A percentile compares a stretch with the other conserved stretches of the same genome.
phyloP scores from a whole-genome alignment of 2,797 vertebrate genomes.

The Neosilurus mollespiculum region DNA sequence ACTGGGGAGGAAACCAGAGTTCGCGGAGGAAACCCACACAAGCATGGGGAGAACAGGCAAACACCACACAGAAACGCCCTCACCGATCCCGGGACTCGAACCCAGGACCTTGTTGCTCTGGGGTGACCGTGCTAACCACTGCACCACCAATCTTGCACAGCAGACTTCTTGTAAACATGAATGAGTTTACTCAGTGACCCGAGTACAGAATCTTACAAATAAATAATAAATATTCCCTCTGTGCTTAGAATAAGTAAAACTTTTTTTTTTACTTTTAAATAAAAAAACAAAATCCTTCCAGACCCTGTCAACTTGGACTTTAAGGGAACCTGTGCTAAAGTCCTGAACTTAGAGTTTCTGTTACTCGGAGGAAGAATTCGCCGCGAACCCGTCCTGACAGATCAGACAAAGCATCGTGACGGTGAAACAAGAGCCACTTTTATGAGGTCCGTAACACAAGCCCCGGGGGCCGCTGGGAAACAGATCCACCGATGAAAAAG shows the following conservation, averaged over 20 bases:
- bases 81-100: too few species aligned
- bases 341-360: constrained; percentile 64
- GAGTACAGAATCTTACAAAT: not conserved
- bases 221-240: too few species aligned
- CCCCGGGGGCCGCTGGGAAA: constrained; percentile 78
- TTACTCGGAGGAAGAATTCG: constrained; percentile 80
- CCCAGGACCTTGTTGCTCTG: too few species aligned
- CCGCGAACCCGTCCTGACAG: constrained; percentile 82
- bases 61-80: too few species aligned
- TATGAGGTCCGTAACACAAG: constrained; percentile 79
- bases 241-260: too few species aligned
- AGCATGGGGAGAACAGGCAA: too few species aligned
- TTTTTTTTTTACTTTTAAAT: not conserved
- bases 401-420: constrained; percentile 76
- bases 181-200: too few species aligned
- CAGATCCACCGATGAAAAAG: constrained; percentile 81
- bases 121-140: too few species aligned
- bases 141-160: too few species aligned
- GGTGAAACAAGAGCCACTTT: constrained; percentile 82
- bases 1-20: too few species aligned
- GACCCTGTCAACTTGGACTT: not conserved
- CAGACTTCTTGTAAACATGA: too few species aligned
- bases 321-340: constrained; percentile 51
- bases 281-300: not conserved
- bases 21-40: too few species aligned